A percentile compares a stretch with the other conserved stretches of the same genome.
These are phyloP conservation scores for Lepus timidus DNA, from an alignment of 2,113 vertebrate species.

Conservation along the genomic window DNA sequence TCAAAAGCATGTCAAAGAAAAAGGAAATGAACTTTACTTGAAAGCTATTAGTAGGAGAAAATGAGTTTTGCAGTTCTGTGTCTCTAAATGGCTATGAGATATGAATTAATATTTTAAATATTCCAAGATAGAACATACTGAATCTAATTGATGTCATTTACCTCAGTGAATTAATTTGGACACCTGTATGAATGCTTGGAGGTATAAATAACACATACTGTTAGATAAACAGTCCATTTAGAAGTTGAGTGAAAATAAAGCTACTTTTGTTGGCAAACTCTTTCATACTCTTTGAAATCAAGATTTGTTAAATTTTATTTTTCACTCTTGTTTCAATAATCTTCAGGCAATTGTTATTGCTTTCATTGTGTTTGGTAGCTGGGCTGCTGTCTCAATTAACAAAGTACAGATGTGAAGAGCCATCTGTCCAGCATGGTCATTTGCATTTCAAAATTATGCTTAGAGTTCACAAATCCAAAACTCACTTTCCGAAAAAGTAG, in stretches of 20 bases:
- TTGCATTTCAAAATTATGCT: not conserved
- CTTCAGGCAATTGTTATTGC: not conserved
- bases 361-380: not conserved
- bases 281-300: constrained; percentile 13
- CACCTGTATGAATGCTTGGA: not conserved
- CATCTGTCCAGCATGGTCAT: not conserved
- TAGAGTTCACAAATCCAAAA: not conserved
- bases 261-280: not conserved
- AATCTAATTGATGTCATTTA: not conserved
- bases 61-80: not conserved
- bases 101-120: constrained; percentile 31
- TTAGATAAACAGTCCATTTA: not conserved
- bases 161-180: constrained; percentile 21
- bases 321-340: not conserved
- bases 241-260: constrained; percentile 17
- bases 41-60: not conserved
- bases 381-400: not conserved
- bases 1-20: constrained; percentile 16
- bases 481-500: not conserved
- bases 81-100: not conserved
- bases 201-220: not conserved
- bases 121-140: not conserved
- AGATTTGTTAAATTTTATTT: not conserved
- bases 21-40: not conserved
- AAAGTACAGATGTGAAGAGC: not conserved